phyloP scores from a whole-genome alignment of 2,888 invertebrate species.

The Erebia palarica region DNA sequence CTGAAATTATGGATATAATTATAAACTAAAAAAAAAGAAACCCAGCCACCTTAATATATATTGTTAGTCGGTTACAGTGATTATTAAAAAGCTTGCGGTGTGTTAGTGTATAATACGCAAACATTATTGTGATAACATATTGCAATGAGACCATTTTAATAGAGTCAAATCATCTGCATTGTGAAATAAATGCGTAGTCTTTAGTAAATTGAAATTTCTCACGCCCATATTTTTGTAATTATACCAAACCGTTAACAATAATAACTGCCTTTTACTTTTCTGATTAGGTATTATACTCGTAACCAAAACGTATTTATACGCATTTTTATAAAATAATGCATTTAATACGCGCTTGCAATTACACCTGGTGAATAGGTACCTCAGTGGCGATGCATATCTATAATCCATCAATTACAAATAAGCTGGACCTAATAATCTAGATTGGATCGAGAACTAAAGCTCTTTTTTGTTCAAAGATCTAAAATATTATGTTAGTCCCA shows the following conservation, averaged over 20 bases:
- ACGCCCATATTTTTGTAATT: neutral
- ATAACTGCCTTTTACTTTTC: too few relatives aligned
- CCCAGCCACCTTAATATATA: constrained; percentile 4
- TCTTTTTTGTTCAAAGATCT: too few relatives aligned
- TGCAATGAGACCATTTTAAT: constrained; percentile 15
- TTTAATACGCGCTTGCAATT: too few relatives aligned
- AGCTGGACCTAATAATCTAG: too few relatives aligned
- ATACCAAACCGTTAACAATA: constrained; percentile 2
- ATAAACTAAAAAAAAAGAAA: neutral
- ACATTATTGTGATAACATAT: constrained; percentile 2
- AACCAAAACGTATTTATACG: too few relatives aligned
- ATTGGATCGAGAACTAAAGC: too few relatives aligned
- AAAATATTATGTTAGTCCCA: too few relatives aligned
- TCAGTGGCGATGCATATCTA: too few relatives aligned
- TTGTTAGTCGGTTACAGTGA: neutral
- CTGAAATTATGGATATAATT: neutral
- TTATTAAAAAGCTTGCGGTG: constrained; percentile 11
- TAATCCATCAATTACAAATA: too few relatives aligned
- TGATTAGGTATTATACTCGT: too few relatives aligned
- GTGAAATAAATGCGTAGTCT: neutral
- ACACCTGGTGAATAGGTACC: too few relatives aligned
- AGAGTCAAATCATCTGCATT: neutral
- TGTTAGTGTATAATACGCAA: constrained; percentile 13
- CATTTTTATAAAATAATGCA: too few relatives aligned
- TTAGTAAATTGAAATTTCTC: neutral